Evolutionary conservation across 2,113 vertebrate genomes (phyloP), one percentile per base, ranked within the genome.

Genomic region (Beaufortia kweichowensis): DNA sequence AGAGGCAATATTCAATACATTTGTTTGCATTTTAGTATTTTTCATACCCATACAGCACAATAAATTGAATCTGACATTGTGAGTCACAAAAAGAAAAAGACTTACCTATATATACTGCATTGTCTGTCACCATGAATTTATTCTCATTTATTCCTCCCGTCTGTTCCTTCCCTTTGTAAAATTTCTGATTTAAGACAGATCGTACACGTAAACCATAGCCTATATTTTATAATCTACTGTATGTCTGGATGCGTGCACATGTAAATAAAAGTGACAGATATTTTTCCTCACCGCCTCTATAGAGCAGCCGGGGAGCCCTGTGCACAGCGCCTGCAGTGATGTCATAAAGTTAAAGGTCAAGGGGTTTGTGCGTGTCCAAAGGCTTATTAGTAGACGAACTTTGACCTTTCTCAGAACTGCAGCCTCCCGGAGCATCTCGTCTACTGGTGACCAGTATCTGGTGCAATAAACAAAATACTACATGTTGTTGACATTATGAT

Each of bases 91-190:
- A 76, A 79, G 64, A 17, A 21, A 50, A 46, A 21, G 66, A 33
- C 39, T 61, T 73, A 98, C 97, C 96, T 67, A 98, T 93, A 61
- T 97, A 98, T 14, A 94, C 89, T 1, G 94, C 93, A 81, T 87
- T 92, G n/a, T 98, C 97, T 4, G 97, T 98, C 85, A 98, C 96
- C 93, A 98, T 95, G 11, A 95, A 98, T 86, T 96, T 95, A 90
- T 98, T 98, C 78, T 96, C 93, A 82, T 97, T 98, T 84, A 98
- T 78, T 50, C 91, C 84, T 61, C 95, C 92, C 80, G 89, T 92
- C 82, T 92, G 92, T 73, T 93, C 92, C 84, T 94, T 94, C 41
- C 92, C 85, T 81, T 90, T 94, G 87, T 98, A 98, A 88, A 96
- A 95, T 89, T 93, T 98, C 97, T 98, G 85, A 69, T 90, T 81